Evolutionary conservation across 2,888 invertebrate genomes (phyloP).

Genomic region (Sericinus montela): DNA sequence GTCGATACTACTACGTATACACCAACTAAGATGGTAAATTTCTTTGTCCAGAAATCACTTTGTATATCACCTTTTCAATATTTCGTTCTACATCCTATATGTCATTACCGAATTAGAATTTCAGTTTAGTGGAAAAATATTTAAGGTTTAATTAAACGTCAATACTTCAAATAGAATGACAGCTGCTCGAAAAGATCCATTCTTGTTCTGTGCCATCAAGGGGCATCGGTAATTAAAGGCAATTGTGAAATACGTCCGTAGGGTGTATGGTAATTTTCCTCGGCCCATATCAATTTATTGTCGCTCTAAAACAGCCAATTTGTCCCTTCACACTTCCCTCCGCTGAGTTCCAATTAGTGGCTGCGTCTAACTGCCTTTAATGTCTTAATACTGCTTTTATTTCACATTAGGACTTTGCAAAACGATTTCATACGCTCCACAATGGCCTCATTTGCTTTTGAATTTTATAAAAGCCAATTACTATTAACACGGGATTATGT

Average conservation of each 20-base stretch:
- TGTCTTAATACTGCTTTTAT: slow-evolving; percentile 51
- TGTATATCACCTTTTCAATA: too few species aligned
- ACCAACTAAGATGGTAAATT: too few species aligned
- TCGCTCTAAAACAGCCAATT: slow-evolving; percentile 70
- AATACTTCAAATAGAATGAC: slow-evolving; percentile 28
- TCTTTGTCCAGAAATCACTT: too few species aligned
- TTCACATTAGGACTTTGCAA: slow-evolving; percentile 34
- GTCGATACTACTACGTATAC: too few species aligned
- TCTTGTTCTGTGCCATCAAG: slow-evolving; percentile 46
- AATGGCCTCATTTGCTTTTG: slow-evolving; percentile 26
- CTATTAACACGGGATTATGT: too few species aligned
- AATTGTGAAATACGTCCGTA: slow-evolving; percentile 64
- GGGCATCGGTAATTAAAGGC: slow-evolving; percentile 61
- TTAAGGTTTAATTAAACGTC: slow-evolving; percentile 16
- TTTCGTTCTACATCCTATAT: too few species aligned
- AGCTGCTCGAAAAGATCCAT: slow-evolving; percentile 38
- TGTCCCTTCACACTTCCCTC: slow-evolving; percentile 54
- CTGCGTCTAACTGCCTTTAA: slow-evolving; percentile 50
- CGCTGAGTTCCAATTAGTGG: slow-evolving; percentile 62
- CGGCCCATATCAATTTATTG: slow-evolving; percentile 72
- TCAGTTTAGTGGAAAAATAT: not conserved
- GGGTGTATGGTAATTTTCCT: slow-evolving; percentile 66
- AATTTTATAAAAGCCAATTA: slow-evolving; percentile 2
- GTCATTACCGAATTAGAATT: too few species aligned
- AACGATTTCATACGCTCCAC: slow-evolving; percentile 36